phyloP scores from a whole-genome alignment of 2,797 vertebrate species.

The Pantherophis alleghaniensis region DNA sequence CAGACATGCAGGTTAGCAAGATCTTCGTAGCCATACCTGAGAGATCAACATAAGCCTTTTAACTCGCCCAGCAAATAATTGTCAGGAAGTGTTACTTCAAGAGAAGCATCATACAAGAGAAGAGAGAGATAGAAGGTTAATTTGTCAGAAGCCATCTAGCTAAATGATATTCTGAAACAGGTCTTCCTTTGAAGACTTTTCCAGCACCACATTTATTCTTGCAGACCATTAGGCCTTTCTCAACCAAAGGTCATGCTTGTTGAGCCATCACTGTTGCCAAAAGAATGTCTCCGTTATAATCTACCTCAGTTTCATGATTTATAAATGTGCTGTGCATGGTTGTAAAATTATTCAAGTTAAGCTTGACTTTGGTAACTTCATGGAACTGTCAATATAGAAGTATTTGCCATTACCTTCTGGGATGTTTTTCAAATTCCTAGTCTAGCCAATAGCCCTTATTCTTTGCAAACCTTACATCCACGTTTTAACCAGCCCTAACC shows the following conservation, averaged over 20 bases:
- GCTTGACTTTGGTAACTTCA: not conserved
- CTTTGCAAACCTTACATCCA: not conserved
- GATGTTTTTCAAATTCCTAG: not conserved
- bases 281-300: not conserved
- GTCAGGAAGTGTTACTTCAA: not conserved
- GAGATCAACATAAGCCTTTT: rapidly evolving
- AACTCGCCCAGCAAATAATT: not conserved
- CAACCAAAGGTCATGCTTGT: not conserved
- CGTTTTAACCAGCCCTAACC: not conserved
- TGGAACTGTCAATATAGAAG: not conserved
- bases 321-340: not conserved
- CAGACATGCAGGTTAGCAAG: constrained; percentile 66
- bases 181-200: not conserved
- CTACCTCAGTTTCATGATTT: not conserved
- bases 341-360: not conserved
- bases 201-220: not conserved
- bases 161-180: not conserved
- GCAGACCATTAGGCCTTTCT: not conserved
- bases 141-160: not conserved
- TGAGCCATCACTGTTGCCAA: not conserved
- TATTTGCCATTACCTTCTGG: not conserved
- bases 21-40: rapidly evolving
- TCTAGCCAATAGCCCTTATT: not conserved
- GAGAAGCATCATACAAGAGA: not conserved
- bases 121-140: not conserved